Conservation (phyloP, 35 echinoderm and acorn worm species). For the Stichopus chloronotus region DNA sequence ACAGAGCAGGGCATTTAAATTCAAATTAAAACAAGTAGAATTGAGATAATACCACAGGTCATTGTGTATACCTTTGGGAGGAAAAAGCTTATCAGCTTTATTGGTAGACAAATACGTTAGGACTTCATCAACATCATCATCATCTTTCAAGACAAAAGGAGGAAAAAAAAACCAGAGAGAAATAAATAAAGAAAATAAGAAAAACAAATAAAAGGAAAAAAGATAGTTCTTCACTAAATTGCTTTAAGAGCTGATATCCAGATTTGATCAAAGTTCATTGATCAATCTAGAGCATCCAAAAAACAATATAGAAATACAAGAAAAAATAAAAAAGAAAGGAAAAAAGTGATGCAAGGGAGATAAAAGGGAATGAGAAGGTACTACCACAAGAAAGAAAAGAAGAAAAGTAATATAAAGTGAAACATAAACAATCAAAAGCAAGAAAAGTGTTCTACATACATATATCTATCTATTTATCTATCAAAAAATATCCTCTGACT, state of each 20-base stretch:
- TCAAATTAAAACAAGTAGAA: constrained; percentile 36
- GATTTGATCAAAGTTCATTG: constrained; percentile 3
- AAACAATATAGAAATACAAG: background rate
- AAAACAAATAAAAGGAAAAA: background rate
- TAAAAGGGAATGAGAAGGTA: background rate
- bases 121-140: background rate
- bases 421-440: no score
- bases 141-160: background rate
- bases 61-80: constrained; percentile 37
- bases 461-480: no score
- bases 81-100: constrained; percentile 22
- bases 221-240: background rate
- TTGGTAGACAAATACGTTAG: constrained; percentile 3
- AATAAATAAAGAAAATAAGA: background rate
- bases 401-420: background rate
- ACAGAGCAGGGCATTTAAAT: constrained; percentile 20
- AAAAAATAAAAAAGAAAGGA: background rate
- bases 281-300: background rate
- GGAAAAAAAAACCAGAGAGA: background rate
- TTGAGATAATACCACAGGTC: constrained; percentile 35
- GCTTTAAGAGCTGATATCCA: background rate
- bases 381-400: background rate
- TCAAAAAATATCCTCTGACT: no score
- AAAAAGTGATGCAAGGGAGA: background rate
- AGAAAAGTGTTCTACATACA: no score